A percentile compares a stretch with the other conserved stretches of the same genome.
phyloP scores from a whole-genome alignment of 2,888 invertebrate genomes.

The Limnephilus lunatus region DNA sequence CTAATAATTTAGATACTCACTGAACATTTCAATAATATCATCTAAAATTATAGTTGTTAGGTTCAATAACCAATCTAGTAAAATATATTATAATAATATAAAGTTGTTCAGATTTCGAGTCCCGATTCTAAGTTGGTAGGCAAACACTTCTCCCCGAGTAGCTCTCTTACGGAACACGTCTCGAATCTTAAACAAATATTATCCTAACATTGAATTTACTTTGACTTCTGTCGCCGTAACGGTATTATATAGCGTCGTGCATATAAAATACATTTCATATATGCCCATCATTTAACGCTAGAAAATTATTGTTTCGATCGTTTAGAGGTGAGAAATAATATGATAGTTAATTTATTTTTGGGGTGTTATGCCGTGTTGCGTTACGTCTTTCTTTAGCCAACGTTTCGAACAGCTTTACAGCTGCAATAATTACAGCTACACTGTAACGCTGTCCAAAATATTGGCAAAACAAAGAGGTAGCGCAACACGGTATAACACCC shows the following conservation, averaged over 20 bases:
- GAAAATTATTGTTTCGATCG: not conserved
- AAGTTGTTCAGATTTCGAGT: not conserved
- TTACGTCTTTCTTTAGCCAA: too few species aligned
- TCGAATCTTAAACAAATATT: constrained; percentile 15
- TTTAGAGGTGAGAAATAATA: not conserved
- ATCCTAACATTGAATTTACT: not conserved
- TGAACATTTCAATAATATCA: too few species aligned
- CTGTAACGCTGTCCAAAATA: too few species aligned
- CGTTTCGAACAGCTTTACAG: too few species aligned
- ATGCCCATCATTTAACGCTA: not conserved
- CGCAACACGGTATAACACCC: too few species aligned
- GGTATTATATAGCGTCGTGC: not conserved
- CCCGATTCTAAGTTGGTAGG: not conserved
- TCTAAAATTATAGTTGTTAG: not conserved
- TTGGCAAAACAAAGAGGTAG: too few species aligned
- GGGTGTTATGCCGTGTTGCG: too few species aligned
- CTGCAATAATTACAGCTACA: too few species aligned
- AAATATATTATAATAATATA: not conserved
- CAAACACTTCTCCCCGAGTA: not conserved
- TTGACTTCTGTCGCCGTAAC: constrained; percentile 21
- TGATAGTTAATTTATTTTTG: not conserved
- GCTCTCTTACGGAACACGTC: not conserved
- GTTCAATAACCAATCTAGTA: not conserved
- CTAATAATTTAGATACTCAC: too few species aligned
- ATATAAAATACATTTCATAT: not conserved